These are phyloP conservation scores for Pharmacophagus antenor DNA, from an alignment of 2,888 invertebrate genomes.

Conservation along the genomic window DNA sequence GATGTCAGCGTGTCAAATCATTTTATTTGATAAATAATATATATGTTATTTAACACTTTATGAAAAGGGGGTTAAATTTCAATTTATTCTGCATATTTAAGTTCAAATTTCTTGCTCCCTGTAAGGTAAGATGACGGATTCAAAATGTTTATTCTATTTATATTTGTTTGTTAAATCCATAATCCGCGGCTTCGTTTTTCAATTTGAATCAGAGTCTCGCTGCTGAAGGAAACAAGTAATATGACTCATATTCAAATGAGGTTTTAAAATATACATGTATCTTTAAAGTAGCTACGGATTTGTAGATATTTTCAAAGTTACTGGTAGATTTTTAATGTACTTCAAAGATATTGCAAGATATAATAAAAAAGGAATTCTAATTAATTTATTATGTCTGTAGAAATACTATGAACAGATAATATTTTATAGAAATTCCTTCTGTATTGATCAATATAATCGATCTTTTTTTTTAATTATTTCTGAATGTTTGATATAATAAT, in stretches of 20 bases:
- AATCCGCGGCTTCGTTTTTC: constrained; percentile 34
- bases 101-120: constrained; percentile 1
- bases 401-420: no score
- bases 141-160: constrained; percentile 32
- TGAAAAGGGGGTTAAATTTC: not conserved
- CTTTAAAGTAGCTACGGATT: not conserved
- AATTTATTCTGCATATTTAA: constrained; percentile 3
- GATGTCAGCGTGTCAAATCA: no score
- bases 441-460: no score
- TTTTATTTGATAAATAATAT: not conserved
- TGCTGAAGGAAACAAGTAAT: constrained; percentile 3
- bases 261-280: not conserved
- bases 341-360: no score
- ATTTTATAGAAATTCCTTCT: no score
- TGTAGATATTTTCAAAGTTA: no score
- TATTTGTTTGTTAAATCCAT: constrained; percentile 35
- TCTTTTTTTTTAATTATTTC: no score
- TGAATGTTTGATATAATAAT: no score
- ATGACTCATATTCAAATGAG: constrained; percentile 19
- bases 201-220: constrained; percentile 29
- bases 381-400: no score
- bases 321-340: no score
- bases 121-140: constrained; percentile 28
- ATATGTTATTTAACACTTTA: not conserved
- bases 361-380: no score